These are phyloP conservation scores for Chydorus sphaericus DNA, from an alignment of 2,888 invertebrate genomes.

Conservation along the genomic window DNA sequence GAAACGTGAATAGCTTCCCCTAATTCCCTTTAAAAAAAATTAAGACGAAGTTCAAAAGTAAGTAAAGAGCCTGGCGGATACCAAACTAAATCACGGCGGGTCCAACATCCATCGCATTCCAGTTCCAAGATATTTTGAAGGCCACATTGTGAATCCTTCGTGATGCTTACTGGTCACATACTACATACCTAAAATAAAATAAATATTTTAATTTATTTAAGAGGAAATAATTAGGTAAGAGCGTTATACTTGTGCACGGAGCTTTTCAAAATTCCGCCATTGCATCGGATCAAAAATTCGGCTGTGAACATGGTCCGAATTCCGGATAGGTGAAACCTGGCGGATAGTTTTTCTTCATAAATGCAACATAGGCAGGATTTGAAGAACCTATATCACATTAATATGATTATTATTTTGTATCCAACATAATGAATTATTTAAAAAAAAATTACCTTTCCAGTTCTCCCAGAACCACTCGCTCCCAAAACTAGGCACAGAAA, in stretches of 20 bases:
- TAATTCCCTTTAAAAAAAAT: constrained; percentile 40
- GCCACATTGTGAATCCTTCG: constrained; percentile 72
- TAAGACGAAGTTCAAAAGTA: neutral
- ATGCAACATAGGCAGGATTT: constrained; percentile 30
- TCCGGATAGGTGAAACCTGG: constrained; percentile 81
- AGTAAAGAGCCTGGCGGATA: neutral
- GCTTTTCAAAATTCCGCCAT: constrained; percentile 63
- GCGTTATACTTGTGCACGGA: constrained; percentile 62
- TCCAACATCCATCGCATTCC: constrained; percentile 68
- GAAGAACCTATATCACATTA: neutral
- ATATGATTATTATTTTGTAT: constrained; percentile 49
- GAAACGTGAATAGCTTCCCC: constrained; percentile 46
- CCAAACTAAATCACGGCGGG: constrained; percentile 60
- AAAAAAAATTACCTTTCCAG: constrained; percentile 55
- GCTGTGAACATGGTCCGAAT: constrained; percentile 79
- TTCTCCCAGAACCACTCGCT: constrained; percentile 81
- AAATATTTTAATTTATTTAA: neutral
- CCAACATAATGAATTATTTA: constrained; percentile 77
- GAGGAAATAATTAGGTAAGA: neutral
- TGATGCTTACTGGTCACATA: constrained; percentile 78
- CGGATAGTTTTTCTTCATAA: constrained; percentile 68
- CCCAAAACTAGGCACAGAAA: constrained; percentile 67
- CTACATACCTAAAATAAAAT: constrained; percentile 46
- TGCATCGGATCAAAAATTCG: constrained; percentile 70
- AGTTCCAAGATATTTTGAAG: constrained; percentile 68